Base-by-base conservation (phyloP, 2,113 vertebrate species). In the Meriones unguiculatus region DNA sequence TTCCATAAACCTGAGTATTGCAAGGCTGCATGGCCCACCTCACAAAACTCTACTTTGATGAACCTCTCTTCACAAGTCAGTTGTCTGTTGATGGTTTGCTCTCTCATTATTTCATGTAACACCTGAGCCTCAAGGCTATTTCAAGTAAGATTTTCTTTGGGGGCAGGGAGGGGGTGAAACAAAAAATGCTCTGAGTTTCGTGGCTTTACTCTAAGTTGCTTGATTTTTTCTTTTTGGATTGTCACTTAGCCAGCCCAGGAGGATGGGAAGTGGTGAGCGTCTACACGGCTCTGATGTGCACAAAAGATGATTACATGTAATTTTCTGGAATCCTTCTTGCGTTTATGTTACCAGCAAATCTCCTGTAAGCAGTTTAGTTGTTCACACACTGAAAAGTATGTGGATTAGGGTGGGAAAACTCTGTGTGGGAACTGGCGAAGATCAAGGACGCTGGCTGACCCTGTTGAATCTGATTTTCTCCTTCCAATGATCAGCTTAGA, bases 331-430 rank as follows among this genome's bases (percentile, higher is more conserved):
- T 95, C 84, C 95, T 94, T 82, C 89, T 90, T 86, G 90, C 77
- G 84, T 96, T 97, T 98, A 94, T 87, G 93, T 95, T 94, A 91
- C 84, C 80, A 95, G 90, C 62, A 98, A 97, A 97, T 98, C 97
- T 97, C 90, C 87, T 20, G 46, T 97, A 97, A 98, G 95, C 94
- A 96, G 94, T 97, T 98, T 95, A 97, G 92, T 93, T 96, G 92
- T 89, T 97, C 96, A 96, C 97, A 95, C 97, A 97, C 78, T 89
- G 94, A 80, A 96, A 98, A 97, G 41, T 96, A 96, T 95, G 94
- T 93, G 97, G 96, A 98, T 98, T 98, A 98, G 88, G 89, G 95
- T 72, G 85, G 96, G 85, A 24, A 96, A 97, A 97, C 59, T 95
- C 89, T 91, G 89, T 41, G 94, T 97, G 97, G 96, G 97, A 97